Evolutionary conservation across 2,888 invertebrate genomes (phyloP).

Genomic region (Pediacus dermestoides): DNA sequence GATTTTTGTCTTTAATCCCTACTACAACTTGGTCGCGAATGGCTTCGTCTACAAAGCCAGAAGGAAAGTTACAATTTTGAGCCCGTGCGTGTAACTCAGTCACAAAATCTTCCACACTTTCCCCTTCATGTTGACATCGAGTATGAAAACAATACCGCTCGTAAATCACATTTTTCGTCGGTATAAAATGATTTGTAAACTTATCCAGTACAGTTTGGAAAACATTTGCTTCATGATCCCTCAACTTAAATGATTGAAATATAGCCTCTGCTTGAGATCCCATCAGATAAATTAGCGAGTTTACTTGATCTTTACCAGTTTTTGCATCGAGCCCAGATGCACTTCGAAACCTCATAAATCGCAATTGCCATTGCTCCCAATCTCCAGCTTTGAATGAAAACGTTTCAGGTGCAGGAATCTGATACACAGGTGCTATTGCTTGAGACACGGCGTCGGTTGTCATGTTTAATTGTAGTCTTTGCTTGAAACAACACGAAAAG

Average conservation of each 20-base stretch:
- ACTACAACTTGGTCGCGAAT: slow-evolving; percentile 19
- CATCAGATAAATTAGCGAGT: slow-evolving; percentile 13
- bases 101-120: slow-evolving; percentile 16
- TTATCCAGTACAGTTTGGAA: slow-evolving; percentile 8
- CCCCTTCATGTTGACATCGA: slow-evolving; percentile 12
- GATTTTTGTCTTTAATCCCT: slow-evolving; percentile 13
- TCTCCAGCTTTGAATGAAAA: slow-evolving; percentile 13
- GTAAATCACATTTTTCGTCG: slow-evolving; percentile 14
- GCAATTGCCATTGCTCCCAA: slow-evolving; percentile 15
- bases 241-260: slow-evolving; percentile 11
- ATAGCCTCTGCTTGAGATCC: slow-evolving; percentile 11
- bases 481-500: too few species aligned
- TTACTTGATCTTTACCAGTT: slow-evolving; percentile 6
- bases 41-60: slow-evolving; percentile 12
- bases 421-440: slow-evolving; percentile 10
- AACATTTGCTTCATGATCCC: not conserved
- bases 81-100: slow-evolving; percentile 14
- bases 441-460: too few species aligned
- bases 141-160: slow-evolving; percentile 16
- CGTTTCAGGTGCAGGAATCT: slow-evolving; percentile 12
- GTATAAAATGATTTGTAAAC: slow-evolving; percentile 14
- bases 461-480: too few species aligned
- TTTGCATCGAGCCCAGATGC: slow-evolving; percentile 10
- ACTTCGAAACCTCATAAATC: slow-evolving; percentile 12
- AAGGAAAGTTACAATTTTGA: slow-evolving; percentile 14